Base-by-base conservation (phyloP, 2,888 invertebrate species). In the Meteorus colon region DNA sequence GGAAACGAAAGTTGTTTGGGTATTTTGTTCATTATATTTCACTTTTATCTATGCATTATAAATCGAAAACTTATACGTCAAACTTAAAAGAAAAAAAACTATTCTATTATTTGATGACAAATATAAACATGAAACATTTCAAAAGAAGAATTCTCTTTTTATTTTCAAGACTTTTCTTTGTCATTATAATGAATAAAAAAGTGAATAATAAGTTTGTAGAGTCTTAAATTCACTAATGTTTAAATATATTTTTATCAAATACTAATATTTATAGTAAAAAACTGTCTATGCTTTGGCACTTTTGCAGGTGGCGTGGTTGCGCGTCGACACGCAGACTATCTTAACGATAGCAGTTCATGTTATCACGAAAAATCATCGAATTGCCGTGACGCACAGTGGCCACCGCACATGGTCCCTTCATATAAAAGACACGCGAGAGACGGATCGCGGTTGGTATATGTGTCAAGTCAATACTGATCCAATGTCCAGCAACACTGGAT, bases 301-400 rank as follows among this genome's bases (percentile, higher is more conserved):
- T 79, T 82, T 82, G 62, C 83, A 91, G 91, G 91, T 91, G 75
- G 91, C 91, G 77, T 91, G 91, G 91, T 86, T 91, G 4, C 88
- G 90, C 74, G 90, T 91, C 67, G 91, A 91, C 83, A 91, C 90
- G 71, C 91, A 91, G 84, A 91, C 91, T 60, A 90, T 91, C 76
- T 86, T 91, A 79, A 91, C 91, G 75, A 91, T 91, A 81, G 91
- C 91, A 73, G 89, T 82, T 81, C 90, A 91, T 82, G 90, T 91
- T 78, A 91, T 91, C 82, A 91, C 91, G 75, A 89, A 91, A 83
- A 91, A 91, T 86, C 90, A 91, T 84, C 88, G 91, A 77, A 91
- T 91, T 79, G 86, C 87, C n/a, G 87, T 91, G 80, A 89, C 89
- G 69, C 90, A 90, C 81, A 90, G 89, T 77, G 90, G 90, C 75